Evolutionary conservation across 2,888 invertebrate genomes (phyloP).

Genomic region (Pollenia amentaria): DNA sequence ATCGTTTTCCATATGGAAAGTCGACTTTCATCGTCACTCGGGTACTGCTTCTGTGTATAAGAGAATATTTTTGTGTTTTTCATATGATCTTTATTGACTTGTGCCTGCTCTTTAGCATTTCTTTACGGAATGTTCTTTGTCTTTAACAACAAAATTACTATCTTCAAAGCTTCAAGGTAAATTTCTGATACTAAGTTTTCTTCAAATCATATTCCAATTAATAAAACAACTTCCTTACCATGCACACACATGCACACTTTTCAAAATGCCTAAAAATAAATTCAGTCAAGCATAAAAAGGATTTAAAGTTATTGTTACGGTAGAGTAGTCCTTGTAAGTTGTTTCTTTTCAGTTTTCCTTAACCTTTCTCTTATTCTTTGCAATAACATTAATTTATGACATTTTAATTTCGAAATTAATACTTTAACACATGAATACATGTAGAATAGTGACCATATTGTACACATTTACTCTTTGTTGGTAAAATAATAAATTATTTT

Average conservation of each 20-base stretch:
- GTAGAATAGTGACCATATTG: conserved; percentile 27
- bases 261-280: conserved; percentile 12
- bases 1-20: too few species aligned
- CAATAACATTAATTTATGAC: conserved; percentile 38
- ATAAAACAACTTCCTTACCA: not conserved
- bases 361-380: not conserved
- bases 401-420: conserved; percentile 37
- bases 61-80: too few species aligned
- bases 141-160: too few species aligned
- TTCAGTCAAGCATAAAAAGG: conserved; percentile 57
- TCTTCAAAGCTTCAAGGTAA: too few species aligned
- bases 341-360: not conserved
- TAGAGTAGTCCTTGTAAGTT: conserved; percentile 34
- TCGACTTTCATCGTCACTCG: too few species aligned
- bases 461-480: not conserved
- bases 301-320: conserved; percentile 50
- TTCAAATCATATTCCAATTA: too few species aligned
- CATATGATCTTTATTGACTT: too few species aligned
- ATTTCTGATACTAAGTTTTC: too few species aligned
- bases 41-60: too few species aligned
- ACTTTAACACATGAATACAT: conserved; percentile 20
- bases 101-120: too few species aligned
- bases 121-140: too few species aligned
- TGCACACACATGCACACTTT: not conserved
- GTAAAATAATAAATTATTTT: not conserved